Evolutionary conservation across 2,113 vertebrate species (phyloP).

Genomic region (Desmodus rotundus): DNA sequence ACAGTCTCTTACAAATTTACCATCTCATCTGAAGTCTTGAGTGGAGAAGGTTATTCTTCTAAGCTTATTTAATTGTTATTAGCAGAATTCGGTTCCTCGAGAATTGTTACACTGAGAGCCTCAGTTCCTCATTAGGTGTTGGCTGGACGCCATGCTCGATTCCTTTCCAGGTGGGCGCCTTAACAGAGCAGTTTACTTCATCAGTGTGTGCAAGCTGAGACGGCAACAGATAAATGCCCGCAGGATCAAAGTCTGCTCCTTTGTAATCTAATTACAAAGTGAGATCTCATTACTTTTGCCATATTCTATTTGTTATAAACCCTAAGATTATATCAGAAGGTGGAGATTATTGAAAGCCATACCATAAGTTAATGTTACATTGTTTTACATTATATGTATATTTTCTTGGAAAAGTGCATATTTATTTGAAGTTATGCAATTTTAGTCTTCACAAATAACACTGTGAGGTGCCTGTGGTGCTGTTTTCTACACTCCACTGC

Average conservation of each 20-base stretch:
- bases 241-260: neutral
- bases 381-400: neutral
- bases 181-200: neutral
- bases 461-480: neutral
- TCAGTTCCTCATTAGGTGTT: neutral
- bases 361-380: neutral
- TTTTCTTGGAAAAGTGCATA: neutral
- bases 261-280: neutral
- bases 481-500: neutral
- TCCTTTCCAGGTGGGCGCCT: fast-evolving
- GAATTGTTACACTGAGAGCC: neutral
- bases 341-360: neutral
- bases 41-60: neutral
- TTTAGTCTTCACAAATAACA: neutral
- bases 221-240: neutral
- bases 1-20: neutral
- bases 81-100: neutral
- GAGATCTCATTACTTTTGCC: neutral
- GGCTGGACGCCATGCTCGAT: neutral
- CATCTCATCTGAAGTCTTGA: neutral
- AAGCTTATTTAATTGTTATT: neutral
- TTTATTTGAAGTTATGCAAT: neutral
- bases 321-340: neutral
- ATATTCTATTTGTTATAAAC: neutral
- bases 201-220: neutral